Percentiles rank a stretch among this genome's conserved stretches.
Conservation (phyloP, 2,113 vertebrate genomes). For the Nothoprocta perdicaria region DNA sequence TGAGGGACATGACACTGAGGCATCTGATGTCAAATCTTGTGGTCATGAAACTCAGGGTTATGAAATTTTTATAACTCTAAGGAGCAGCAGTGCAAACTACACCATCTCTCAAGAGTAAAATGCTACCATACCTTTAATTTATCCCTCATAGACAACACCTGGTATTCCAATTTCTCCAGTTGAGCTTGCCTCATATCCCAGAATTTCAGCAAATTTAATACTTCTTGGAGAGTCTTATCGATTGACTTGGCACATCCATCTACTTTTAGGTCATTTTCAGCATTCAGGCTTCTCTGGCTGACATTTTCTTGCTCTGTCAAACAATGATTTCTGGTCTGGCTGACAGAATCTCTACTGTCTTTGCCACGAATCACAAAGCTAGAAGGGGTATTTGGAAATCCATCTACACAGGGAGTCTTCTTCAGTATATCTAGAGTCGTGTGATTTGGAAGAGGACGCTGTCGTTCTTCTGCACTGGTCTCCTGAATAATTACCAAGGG, state of each 20-base stretch:
- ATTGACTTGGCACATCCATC: not conserved
- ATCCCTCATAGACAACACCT: conserved; percentile 80
- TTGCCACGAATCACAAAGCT: not conserved
- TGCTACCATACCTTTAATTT: conserved; percentile 82
- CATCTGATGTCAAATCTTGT: fast-evolving
- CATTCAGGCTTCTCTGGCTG: not conserved
- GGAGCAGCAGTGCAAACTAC: fast-evolving
- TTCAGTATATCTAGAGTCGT: conserved; percentile 85
- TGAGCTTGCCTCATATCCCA: conserved; percentile 21
- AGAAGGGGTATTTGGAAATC: not conserved
- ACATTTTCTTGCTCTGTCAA: not conserved
- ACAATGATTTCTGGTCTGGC: not conserved
- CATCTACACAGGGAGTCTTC: conserved; percentile 40
- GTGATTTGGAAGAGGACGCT: conserved; percentile 45
- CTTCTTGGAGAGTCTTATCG: conserved; percentile 75
- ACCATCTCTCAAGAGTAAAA: not conserved
- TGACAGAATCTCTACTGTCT: not conserved
- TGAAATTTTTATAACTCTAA: fast-evolving
- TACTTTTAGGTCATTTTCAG: not conserved
- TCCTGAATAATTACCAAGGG: conserved; percentile 36
- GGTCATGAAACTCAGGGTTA: not conserved
- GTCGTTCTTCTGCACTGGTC: conserved; percentile 43
- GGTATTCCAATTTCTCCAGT: conserved; percentile 80
- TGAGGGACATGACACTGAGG: fast-evolving
- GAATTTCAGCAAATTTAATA: conserved; percentile 75